Evolutionary conservation across 2,797 vertebrate genomes (phyloP).

Genomic region (Caiman crocodilus): DNA sequence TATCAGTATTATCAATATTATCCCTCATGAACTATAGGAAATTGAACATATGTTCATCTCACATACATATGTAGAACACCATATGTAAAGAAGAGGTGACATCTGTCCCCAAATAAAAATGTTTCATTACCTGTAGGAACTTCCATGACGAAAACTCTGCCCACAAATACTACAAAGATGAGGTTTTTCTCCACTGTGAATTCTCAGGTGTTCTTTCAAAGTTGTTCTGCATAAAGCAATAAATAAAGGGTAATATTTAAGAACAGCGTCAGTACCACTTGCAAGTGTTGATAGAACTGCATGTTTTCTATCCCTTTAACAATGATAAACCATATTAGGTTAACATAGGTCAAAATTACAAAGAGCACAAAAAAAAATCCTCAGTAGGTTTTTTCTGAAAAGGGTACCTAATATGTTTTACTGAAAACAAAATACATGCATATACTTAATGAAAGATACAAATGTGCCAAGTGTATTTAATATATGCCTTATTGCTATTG

Average conservation of each 20-base stretch:
- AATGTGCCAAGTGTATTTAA: not conserved
- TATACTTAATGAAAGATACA: not conserved
- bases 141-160: conserved; percentile 97
- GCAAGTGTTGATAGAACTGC: not conserved
- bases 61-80: not conserved
- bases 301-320: not conserved
- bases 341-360: not conserved
- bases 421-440: not conserved
- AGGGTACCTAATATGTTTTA: not conserved
- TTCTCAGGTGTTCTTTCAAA: conserved; percentile 94
- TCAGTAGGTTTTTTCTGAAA: not conserved
- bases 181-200: conserved; percentile 98
- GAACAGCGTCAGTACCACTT: not conserved
- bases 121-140: conserved; percentile 92
- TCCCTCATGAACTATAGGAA: not conserved
- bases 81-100: not conserved
- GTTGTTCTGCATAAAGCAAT: conserved; percentile 87
- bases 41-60: not conserved
- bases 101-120: not conserved
- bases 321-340: not conserved
- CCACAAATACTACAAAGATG: conserved; percentile 98
- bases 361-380: not conserved
- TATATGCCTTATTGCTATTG: not conserved
- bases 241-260: conserved; percentile 2
- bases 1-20: not conserved